Evolutionary conservation across 2,797 vertebrate genomes (phyloP).

Genomic region (Mallotus villosus): DNA sequence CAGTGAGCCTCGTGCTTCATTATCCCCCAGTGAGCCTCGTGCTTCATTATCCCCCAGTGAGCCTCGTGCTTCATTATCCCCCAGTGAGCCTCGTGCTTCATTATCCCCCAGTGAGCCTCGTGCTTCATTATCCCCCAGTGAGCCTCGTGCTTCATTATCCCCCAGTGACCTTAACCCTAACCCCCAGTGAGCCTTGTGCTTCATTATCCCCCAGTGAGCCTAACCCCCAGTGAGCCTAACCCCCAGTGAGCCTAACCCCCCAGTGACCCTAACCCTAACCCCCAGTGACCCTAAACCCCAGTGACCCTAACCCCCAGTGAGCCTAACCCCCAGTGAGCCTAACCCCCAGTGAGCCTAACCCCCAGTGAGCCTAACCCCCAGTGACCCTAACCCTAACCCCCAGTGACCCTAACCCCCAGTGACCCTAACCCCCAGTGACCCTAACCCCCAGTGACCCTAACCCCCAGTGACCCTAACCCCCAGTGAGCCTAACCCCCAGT

Average conservation of each 20-base stretch:
- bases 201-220: background rate
- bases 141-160: too few relatives aligned
- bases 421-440: background rate
- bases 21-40: too few relatives aligned
- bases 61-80: too few relatives aligned
- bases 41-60: too few relatives aligned
- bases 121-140: too few relatives aligned
- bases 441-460: background rate
- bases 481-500: too few relatives aligned
- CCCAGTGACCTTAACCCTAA: background rate
- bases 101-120: background rate
- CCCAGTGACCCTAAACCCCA: background rate
- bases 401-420: background rate
- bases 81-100: too few relatives aligned
- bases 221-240: background rate
- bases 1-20: too few relatives aligned
- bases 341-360: background rate
- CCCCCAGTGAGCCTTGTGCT: background rate
- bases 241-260: background rate
- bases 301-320: background rate
- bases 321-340: background rate
- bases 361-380: background rate
- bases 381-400: too few relatives aligned
- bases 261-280: too few relatives aligned
- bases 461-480: background rate